Conservation (phyloP, 2,797 vertebrate genomes). For the Poecilia velifera region DNA sequence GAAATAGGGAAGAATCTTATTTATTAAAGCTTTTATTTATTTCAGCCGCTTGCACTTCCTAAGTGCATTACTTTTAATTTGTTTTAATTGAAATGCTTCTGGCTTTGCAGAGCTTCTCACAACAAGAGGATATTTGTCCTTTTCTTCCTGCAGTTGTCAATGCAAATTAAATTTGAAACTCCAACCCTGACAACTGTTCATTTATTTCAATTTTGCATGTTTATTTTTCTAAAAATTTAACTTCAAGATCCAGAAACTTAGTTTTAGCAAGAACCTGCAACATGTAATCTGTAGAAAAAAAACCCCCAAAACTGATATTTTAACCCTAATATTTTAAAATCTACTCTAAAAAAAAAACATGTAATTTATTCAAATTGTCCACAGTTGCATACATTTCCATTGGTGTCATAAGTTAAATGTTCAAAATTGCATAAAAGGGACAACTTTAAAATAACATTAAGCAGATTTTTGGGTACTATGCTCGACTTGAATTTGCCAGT, state of each 20-base stretch:
- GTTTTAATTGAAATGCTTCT: not conserved
- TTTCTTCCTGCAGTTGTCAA: not conserved
- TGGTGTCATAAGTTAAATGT: not conserved
- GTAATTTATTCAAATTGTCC: not conserved
- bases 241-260: not conserved
- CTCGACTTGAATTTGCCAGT: not conserved
- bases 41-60: not conserved
- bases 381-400: not conserved
- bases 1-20: not conserved
- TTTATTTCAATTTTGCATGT: not conserved
- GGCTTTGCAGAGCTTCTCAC: not conserved
- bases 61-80: not conserved
- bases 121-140: not conserved
- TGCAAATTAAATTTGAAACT: not conserved
- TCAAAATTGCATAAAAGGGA: not conserved
- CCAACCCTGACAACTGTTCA: not conserved
- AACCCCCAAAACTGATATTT: not conserved
- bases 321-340: not conserved
- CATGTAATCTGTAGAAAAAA: not conserved
- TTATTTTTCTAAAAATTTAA: not conserved
- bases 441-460: not conserved
- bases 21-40: not conserved
- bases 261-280: not conserved
- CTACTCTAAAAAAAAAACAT: not conserved
- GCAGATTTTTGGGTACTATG: not conserved